Evolutionary conservation across 1,140 invertebrate genomes (phyloP), one percentile per base, ranked within the genome.

Genomic region (Diachasmimorpha longicaudata): DNA sequence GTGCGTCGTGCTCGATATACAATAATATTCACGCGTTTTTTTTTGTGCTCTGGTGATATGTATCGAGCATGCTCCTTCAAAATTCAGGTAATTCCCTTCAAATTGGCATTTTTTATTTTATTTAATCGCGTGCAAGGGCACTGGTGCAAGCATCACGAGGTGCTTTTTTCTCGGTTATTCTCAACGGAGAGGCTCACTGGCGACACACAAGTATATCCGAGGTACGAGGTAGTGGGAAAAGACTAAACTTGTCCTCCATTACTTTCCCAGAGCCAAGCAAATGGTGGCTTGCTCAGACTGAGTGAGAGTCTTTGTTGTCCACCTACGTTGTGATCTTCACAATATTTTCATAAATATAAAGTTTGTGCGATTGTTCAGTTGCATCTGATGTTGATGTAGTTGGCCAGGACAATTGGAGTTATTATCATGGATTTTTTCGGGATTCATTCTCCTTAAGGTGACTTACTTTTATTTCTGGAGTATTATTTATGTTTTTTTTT

Each of bases 211-310:
- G 79, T 79, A 79, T 78, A 80, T 31, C 48, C 55, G 79, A 79
- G 19, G 70, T 78, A 78, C 55, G 79, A 79, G n/a, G 70, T 78
- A 78, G 75, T 78, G 74, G 72, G 70, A 68, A 44, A 78, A 72
- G 79, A 73, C 42, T 72, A 48, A 67, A 84, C 81, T 82, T 81
- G 85, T 84, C 86, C 85, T 87, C 86, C 85, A 88, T 88, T 88
- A 81, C 83, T 86, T 76, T 79, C 81, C 77, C 79, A 79, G 78
- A 66, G 31, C 66, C 79, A 79, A 87, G 86, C 85, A 85, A 86
- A 86, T 85, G 84, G 84, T 86, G 84, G 84, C 79, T 81, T 31
- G 31, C 78, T 71, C 78, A 71, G 73, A 80, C 68, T 74, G 63
- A 73, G 46, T 75, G 70, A 77, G 72, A 76, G 78, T 79, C 80